Conservation (phyloP, 2,888 invertebrate genomes). For the Pedicia rivosa region DNA sequence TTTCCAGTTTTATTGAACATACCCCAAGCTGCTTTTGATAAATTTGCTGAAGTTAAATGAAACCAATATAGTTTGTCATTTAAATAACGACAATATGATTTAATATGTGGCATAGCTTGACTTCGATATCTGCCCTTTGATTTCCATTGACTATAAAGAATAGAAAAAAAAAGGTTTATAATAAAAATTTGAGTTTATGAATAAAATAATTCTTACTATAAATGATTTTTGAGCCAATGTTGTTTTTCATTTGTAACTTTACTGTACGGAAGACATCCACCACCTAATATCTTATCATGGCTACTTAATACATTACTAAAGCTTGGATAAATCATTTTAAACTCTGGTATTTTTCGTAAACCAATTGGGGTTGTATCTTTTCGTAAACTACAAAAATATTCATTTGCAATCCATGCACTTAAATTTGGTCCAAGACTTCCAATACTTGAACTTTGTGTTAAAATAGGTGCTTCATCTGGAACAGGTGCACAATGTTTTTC, state of each 20-base stretch:
- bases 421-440: conserved; percentile 65
- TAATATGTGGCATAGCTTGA: conserved; percentile 88
- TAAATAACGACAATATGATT: conserved; percentile 67
- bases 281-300: conserved; percentile 70
- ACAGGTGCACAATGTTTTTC: conserved; percentile 44
- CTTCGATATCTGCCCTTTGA: conserved; percentile 51
- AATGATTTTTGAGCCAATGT: conserved; percentile 56
- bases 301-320: conserved; percentile 71
- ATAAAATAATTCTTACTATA: conserved; percentile 46
- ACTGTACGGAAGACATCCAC: conserved; percentile 78
- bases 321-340: conserved; percentile 57
- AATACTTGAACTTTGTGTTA: conserved; percentile 83
- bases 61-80: conserved; percentile 57
- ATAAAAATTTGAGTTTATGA: conserved; percentile 4
- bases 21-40: conserved; percentile 98
- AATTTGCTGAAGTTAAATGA: conserved; percentile 80
- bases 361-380: conserved; percentile 35
- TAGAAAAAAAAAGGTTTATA: conserved; percentile 3
- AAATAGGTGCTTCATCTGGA: conserved; percentile 46
- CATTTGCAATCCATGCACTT: conserved; percentile 58
- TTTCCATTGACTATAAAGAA: conserved; percentile 61
- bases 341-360: conserved; percentile 35
- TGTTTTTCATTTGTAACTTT: conserved; percentile 67
- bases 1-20: conserved; percentile 38
- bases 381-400: conserved; percentile 48